These are phyloP conservation scores for Orthosia incerta DNA, from an alignment of 2,888 invertebrate species.

Conservation along the genomic window DNA sequence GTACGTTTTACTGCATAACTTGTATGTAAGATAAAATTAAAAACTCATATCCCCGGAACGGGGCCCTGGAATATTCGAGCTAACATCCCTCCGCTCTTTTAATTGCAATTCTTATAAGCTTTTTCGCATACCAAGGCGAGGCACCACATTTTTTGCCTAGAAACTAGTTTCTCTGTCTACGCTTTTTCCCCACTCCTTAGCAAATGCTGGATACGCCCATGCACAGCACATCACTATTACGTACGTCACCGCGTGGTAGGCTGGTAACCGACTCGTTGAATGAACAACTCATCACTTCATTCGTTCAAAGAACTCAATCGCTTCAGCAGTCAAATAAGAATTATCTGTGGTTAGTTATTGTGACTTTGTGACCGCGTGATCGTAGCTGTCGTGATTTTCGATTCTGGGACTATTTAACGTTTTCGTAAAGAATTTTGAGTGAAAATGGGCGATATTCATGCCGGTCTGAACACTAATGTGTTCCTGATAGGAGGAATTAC, in stretches of 20 bases:
- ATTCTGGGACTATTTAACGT: conserved; percentile 64
- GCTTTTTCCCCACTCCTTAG: too few relatives aligned
- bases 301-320: conserved; percentile 64
- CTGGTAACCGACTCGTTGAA: conserved; percentile 22
- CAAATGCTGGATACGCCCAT: too few relatives aligned
- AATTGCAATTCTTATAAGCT: too few relatives aligned
- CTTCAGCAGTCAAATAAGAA: conserved; percentile 56
- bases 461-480: conserved; percentile 80
- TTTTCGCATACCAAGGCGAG: too few relatives aligned
- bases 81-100: too few relatives aligned
- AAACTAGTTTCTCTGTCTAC: too few relatives aligned
- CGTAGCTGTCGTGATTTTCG: conserved; percentile 72
- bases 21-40: too few relatives aligned
- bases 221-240: conserved; percentile 15
- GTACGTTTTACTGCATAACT: too few relatives aligned
- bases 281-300: conserved; percentile 28
- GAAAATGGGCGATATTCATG: conserved; percentile 86
- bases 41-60: too few relatives aligned
- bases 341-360: conserved; percentile 73
- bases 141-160: too few relatives aligned
- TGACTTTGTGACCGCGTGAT: conserved; percentile 84
- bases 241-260: conserved; percentile 1
- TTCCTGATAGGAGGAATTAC: conserved; percentile 79
- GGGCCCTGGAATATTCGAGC: too few relatives aligned
- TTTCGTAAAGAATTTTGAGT: conserved; percentile 81